phyloP scores from a whole-genome alignment of 2,888 invertebrate genomes.

The Latrodectus elegans region DNA sequence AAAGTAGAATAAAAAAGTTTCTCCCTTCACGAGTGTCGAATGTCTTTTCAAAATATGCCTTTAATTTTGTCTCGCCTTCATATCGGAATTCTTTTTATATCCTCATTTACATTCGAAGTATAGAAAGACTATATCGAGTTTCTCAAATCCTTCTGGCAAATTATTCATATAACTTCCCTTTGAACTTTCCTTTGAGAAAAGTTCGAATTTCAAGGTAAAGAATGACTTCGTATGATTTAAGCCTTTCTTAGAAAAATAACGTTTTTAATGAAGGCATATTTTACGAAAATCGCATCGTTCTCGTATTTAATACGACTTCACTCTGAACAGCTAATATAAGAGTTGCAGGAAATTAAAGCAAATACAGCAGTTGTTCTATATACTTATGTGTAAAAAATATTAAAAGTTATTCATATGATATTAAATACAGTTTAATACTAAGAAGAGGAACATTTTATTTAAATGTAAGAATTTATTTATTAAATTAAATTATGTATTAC shows the following conservation, averaged over 20 bases:
- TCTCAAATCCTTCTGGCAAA: background rate
- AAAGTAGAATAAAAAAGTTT: background rate
- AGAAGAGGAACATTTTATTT: no score
- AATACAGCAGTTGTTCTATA: no score
- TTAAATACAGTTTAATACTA: no score
- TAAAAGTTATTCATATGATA: no score
- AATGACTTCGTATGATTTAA: background rate
- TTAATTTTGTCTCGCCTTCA: background rate
- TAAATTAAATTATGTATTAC: no score
- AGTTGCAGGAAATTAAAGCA: no score
- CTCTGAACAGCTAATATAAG: no score
- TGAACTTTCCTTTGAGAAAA: slow-evolving; percentile 1
- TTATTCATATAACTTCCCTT: background rate
- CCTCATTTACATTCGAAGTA: no score
- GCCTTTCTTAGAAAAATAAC: background rate
- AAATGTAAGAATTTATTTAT: no score
- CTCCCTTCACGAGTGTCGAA: slow-evolving; percentile 1
- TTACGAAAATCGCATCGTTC: background rate
- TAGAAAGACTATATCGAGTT: background rate
- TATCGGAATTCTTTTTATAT: background rate
- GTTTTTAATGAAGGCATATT: background rate
- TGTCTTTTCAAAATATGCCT: slow-evolving; percentile 5
- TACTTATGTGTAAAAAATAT: no score
- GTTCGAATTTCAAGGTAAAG: background rate
- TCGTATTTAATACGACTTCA: no score